Percentiles rank a stretch among this genome's conserved stretches.
Evolutionary conservation across 1,140 invertebrate species (phyloP).

Genomic region (Diachasmimorpha longicaudata): DNA sequence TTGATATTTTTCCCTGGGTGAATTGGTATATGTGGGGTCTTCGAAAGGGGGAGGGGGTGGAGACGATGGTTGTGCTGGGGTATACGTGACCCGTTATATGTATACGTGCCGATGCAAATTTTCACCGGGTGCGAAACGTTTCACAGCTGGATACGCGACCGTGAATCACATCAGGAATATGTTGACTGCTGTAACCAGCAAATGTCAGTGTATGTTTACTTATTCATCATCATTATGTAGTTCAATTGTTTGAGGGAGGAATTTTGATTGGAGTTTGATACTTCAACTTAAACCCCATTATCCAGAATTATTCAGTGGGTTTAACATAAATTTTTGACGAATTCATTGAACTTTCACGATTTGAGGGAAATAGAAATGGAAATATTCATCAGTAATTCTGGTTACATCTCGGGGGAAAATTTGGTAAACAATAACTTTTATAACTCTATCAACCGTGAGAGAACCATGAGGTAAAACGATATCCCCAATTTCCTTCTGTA

Average conservation of each 20-base stretch:
- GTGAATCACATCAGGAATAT: constrained; percentile 15
- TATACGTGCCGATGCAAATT: constrained; percentile 24
- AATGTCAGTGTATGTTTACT: not conserved
- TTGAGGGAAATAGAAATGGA: too few relatives aligned
- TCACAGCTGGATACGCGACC: constrained; percentile 20
- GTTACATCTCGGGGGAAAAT: not conserved
- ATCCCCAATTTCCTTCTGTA: constrained; percentile 7
- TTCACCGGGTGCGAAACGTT: constrained; percentile 11
- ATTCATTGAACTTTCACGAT: too few relatives aligned
- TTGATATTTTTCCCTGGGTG: not conserved
- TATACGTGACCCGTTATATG: constrained; percentile 1
- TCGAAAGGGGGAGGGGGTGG: not conserved
- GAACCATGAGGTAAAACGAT: not conserved
- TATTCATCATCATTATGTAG: not conserved
- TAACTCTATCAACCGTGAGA: not conserved
- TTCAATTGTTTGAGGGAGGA: not conserved
- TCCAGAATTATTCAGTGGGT: too few relatives aligned
- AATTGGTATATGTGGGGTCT: not conserved
- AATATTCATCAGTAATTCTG: not conserved
- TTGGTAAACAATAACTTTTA: not conserved
- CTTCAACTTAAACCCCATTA: not conserved
- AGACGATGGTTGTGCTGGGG: not conserved
- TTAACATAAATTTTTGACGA: too few relatives aligned
- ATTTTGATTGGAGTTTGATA: not conserved
- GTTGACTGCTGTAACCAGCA: not conserved